These are phyloP conservation scores for Cotesia glomerata DNA, from an alignment of 1,140 invertebrate genomes.

Conservation along the genomic window DNA sequence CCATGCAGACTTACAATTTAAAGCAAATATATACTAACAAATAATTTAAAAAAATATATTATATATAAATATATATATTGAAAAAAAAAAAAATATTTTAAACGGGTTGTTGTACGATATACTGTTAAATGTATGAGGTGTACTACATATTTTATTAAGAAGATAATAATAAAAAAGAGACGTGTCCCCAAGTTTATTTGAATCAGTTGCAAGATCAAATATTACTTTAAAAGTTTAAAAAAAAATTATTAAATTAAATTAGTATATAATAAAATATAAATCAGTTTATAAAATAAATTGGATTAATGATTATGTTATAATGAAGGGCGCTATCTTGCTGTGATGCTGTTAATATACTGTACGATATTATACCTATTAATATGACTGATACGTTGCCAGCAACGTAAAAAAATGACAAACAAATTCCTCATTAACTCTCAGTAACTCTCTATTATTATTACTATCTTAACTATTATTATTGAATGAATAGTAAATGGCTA, in stretches of 20 bases:
- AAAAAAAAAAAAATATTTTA: constrained; percentile 34
- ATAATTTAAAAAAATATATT: background rate
- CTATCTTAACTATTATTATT: constrained; percentile 4
- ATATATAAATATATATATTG: constrained; percentile 7
- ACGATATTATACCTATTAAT: constrained; percentile 41
- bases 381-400: constrained; percentile 24
- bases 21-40: background rate
- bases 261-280: constrained; percentile 45
- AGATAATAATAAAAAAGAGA: constrained; percentile 5
- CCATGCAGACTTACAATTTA: background rate
- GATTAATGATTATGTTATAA: constrained; percentile 50
- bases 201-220: constrained; percentile 16
- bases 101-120: constrained; percentile 57
- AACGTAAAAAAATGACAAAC: constrained; percentile 6
- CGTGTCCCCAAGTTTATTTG: constrained; percentile 3
- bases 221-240: constrained; percentile 6
- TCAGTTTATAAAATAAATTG: background rate
- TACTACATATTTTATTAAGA: constrained; percentile 5
- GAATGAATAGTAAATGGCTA: constrained; percentile 17
- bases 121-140: constrained; percentile 47
- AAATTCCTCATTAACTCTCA: constrained; percentile 16
- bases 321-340: constrained; percentile 63
- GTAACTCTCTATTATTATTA: background rate
- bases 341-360: constrained; percentile 62
- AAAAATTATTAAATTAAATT: constrained; percentile 27